Base-by-base conservation (phyloP, 2,797 vertebrate species). In the Pseudochirops corinnae region DNA sequence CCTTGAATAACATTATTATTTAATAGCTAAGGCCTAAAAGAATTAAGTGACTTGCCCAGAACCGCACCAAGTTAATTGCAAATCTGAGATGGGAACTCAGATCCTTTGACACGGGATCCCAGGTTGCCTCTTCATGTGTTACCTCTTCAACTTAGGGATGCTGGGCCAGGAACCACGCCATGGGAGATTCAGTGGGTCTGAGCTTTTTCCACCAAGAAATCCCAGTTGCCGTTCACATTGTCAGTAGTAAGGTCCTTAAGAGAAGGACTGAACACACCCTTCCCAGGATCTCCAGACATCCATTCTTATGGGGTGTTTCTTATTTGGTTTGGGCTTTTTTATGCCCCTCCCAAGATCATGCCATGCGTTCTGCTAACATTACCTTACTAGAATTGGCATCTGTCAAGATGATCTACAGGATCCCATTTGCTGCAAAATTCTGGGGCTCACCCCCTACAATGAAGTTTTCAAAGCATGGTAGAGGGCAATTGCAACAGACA, bases 181-280 rank as follows among this genome's bases (percentile, higher is more conserved):
- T 14, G 13, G 74, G 24, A 87, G 39, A 50, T 28, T 90, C 46
- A 82, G 46, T 97, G 91, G 90, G 95, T 95, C 46, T 96, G 96
- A 96, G 94, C 96, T 94, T 94, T 31, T 96, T 97, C 97, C 93
- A 55, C 55, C n/a, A n/a, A n/a, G 29, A 91, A 92, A 58, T 50
- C 2, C 29, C 11, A 11, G 87, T 50, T 4, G 3, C 82, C 21
- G 21, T 96, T 90, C 55, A 39, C 91, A 91, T 91, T 60, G 29
- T 90, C 92, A 96, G 90, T 92, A 87, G 92, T 92, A 31, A 33
- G 26, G 39, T 24, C 94, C 92, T 94, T 95, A 26, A 21, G 28
- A 67, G 92, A 94, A 95, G 74, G 93, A 87, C 6, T 91, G 1
- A 82, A 56, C 21, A 4, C 90, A 90, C 92, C 91, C 28, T 0